These are phyloP conservation scores for Miltochrista miniata DNA, from an alignment of 2,888 invertebrate genomes.

Conservation along the genomic window DNA sequence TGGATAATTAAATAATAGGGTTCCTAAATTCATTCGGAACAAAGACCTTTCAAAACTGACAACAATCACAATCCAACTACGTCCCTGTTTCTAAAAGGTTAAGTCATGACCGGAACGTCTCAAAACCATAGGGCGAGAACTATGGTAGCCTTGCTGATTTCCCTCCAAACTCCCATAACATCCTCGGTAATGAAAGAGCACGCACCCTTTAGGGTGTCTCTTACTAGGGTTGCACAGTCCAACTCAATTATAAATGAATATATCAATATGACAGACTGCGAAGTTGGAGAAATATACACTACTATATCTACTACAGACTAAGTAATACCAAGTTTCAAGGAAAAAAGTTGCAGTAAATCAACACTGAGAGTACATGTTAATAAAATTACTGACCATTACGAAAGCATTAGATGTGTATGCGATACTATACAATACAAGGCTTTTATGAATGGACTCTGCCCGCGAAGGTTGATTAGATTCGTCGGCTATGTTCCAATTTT, in stretches of 20 bases:
- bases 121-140: slow-evolving; percentile 60
- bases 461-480: slow-evolving; percentile 67
- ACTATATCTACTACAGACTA: too few relatives aligned
- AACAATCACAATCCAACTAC: slow-evolving; percentile 22
- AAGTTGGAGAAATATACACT: slow-evolving; percentile 16
- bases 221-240: slow-evolving; percentile 49
- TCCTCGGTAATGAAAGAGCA: slow-evolving; percentile 61
- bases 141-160: slow-evolving; percentile 49
- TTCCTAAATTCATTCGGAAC: not conserved
- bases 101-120: slow-evolving; percentile 56
- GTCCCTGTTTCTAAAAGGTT: slow-evolving; percentile 50
- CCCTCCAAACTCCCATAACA: slow-evolving; percentile 53
- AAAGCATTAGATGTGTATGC: slow-evolving; percentile 55
- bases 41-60: slow-evolving; percentile 5
- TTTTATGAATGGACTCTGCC: slow-evolving; percentile 63
- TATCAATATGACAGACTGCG: slow-evolving; percentile 61
- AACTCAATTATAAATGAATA: slow-evolving; percentile 73
- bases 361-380: slow-evolving; percentile 46
- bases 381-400: slow-evolving; percentile 52
- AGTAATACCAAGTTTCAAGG: too few relatives aligned
- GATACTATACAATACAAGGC: slow-evolving; percentile 74
- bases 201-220: slow-evolving; percentile 57
- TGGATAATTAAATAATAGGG: not conserved
- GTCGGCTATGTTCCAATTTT: slow-evolving; percentile 71
- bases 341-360: too few relatives aligned